A percentile compares a stretch with the other conserved stretches of the same genome.
Conservation (phyloP, 2,113 vertebrate genomes). For the Taxidea taxus region DNA sequence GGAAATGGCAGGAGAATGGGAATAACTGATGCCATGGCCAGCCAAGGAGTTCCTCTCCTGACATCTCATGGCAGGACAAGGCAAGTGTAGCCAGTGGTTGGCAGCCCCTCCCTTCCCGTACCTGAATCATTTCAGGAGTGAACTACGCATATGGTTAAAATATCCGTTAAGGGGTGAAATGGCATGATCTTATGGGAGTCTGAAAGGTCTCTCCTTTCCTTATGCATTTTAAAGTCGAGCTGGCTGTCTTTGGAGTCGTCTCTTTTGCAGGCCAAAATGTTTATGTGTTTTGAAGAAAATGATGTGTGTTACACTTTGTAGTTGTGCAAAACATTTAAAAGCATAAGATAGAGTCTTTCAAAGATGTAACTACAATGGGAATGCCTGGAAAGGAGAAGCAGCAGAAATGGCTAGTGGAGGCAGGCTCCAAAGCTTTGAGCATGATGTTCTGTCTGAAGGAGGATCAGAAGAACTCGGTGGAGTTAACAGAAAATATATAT, state of each 20-base stretch:
- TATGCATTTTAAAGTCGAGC: fast-evolving
- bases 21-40: background rate
- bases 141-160: background rate
- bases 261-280: background rate
- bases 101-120: background rate
- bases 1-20: background rate
- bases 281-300: constrained; percentile 36
- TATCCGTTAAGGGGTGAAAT: background rate
- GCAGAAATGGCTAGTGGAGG: background rate
- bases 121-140: background rate
- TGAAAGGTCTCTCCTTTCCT: background rate
- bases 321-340: constrained; percentile 37
- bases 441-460: background rate
- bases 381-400: background rate
- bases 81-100: background rate
- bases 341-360: background rate
- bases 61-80: background rate
- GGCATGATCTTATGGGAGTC: background rate
- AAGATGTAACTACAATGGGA: background rate
- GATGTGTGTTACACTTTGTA: constrained; percentile 23
- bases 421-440: background rate
- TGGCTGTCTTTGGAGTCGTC: background rate
- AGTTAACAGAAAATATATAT: background rate
- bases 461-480: background rate
- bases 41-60: background rate